These are phyloP conservation scores for Drosophila mayri DNA, from an alignment of 1,140 invertebrate species.

Conservation along the genomic window DNA sequence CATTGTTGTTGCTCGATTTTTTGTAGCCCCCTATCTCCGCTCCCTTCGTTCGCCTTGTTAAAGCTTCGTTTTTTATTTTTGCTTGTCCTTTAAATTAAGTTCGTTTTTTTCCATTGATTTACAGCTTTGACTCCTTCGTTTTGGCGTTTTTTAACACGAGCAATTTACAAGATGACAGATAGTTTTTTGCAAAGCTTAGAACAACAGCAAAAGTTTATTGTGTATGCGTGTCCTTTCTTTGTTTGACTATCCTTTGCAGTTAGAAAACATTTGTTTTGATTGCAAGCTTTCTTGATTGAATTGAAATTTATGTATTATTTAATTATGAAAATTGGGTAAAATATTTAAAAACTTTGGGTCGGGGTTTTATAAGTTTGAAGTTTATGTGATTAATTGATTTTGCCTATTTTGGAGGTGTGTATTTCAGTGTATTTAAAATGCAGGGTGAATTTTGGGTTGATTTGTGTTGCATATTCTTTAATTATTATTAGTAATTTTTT, in stretches of 20 bases:
- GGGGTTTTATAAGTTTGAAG: too few relatives aligned
- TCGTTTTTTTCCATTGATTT: conserved; percentile 38
- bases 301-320: background rate
- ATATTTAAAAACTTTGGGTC: background rate
- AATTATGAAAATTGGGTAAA: background rate
- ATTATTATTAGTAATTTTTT: too few relatives aligned
- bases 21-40: conserved; percentile 8
- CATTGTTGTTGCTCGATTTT: conserved; percentile 56
- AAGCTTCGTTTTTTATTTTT: conserved; percentile 47
- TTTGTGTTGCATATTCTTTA: too few relatives aligned
- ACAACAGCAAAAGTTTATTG: background rate
- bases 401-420: too few relatives aligned
- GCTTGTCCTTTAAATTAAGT: conserved; percentile 63
- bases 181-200: conserved; percentile 24
- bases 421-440: too few relatives aligned
- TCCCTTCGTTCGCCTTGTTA: conserved; percentile 20
- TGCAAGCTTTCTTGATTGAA: too few relatives aligned
- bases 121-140: conserved; percentile 14
- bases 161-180: conserved; percentile 42
- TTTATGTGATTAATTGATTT: too few relatives aligned
- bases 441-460: too few relatives aligned
- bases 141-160: conserved; percentile 23
- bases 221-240: background rate
- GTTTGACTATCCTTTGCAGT: conserved; percentile 4
- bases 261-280: conserved; percentile 1